Evolutionary conservation across 2,888 invertebrate species (phyloP), one percentile per base, ranked within the genome.

Genomic region (Drosophila mimetica): DNA sequence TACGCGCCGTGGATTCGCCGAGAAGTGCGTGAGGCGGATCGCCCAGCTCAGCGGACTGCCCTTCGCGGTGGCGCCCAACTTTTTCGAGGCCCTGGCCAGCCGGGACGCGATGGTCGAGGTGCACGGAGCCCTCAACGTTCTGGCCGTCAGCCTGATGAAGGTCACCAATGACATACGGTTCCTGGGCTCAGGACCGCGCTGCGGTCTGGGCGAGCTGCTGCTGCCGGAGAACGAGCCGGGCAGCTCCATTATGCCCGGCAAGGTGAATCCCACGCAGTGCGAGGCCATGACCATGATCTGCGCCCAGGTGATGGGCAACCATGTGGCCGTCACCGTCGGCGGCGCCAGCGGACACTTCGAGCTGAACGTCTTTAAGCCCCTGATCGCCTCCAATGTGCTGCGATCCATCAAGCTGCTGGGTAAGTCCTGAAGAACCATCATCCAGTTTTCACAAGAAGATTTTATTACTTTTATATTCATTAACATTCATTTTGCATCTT

Each of bases 141-240:
- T 46, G 46, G 46, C 46, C n/a, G 46, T 46, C 13, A 46, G 46
- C 30, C 28, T 46, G 46, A 46, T 46, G 46, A 46, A 46, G 46
- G 16, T 46, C 11, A 46, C 28, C 16, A 46, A 46, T 13, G 46
- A 46, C 11, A 46, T 46, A 16, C 16, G 46, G 0, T 46, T 46
- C 7, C 13, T 46, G 46, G 46, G 46, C 0, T 46, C 46, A 0
- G 46, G 46, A 16, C 46, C 46, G 2, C 28, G 46, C 0, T 46
- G 46, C 16, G 46, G 46, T 0, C 16, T 46, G 11, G 46, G 46
- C 8, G 46, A 46, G 7, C 16, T 46, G 2, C 11, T 13, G 28
- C 46, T 46, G 46, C 46, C 46, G 46, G 46, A 46, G n/a, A 46
- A 46, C 28, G 46, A 46, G 46, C 46, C 46, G 28, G 46, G 28